Conservation (phyloP, 1,140 invertebrate genomes). For the Heliconius hermathena region DNA sequence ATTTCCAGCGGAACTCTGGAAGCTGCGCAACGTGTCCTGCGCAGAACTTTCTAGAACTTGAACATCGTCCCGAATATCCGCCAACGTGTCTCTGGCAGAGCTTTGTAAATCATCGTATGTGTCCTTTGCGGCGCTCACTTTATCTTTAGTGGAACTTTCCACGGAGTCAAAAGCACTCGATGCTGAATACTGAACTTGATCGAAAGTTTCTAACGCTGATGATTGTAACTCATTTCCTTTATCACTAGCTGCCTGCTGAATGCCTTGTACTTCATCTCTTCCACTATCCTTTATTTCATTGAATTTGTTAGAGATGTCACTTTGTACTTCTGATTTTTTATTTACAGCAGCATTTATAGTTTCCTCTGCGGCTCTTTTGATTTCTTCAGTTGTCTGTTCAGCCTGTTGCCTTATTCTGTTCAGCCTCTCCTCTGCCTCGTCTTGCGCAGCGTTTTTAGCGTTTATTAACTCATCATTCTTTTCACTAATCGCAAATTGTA, state of each 20-base stretch:
- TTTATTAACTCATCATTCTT: slow-evolving; percentile 56
- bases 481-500: slow-evolving; percentile 45
- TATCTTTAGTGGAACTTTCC: slow-evolving; percentile 74
- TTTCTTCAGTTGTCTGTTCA: slow-evolving; percentile 68
- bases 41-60: slow-evolving; percentile 65
- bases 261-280: slow-evolving; percentile 49
- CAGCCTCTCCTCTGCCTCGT: slow-evolving; percentile 58
- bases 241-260: slow-evolving; percentile 51
- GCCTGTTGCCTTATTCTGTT: slow-evolving; percentile 71
- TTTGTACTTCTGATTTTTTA: slow-evolving; percentile 59
- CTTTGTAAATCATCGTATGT: slow-evolving; percentile 70
- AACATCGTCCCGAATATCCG: slow-evolving; percentile 64
- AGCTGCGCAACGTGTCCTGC: slow-evolving; percentile 71
- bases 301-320: slow-evolving; percentile 48
- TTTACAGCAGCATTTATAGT: slow-evolving; percentile 59
- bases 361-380: slow-evolving; percentile 69
- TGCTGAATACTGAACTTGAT: slow-evolving; percentile 66
- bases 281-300: slow-evolving; percentile 53
- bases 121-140: slow-evolving; percentile 59
- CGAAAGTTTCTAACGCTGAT: slow-evolving; percentile 62
- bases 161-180: slow-evolving; percentile 72
- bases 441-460: slow-evolving; percentile 50
- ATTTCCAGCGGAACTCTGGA: slow-evolving; percentile 75
- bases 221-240: slow-evolving; percentile 56
- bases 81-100: slow-evolving; percentile 68